Conservation (phyloP, 2,888 invertebrate genomes). For the Thymelicus sylvestris region DNA sequence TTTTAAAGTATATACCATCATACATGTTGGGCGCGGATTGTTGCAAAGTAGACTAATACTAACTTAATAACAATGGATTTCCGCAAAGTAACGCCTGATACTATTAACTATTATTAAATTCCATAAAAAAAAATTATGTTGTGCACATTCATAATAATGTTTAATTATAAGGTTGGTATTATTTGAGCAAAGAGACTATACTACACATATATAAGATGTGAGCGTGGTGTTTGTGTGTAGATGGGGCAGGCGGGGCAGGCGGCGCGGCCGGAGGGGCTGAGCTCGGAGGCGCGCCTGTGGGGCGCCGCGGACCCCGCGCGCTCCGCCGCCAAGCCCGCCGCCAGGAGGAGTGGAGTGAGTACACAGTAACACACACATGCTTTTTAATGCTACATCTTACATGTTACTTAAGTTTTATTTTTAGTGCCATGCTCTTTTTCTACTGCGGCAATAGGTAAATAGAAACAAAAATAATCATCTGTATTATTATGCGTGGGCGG, state of each 20-base stretch:
- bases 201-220: neutral
- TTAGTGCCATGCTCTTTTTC: too few species aligned
- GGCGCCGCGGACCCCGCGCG: slow-evolving; percentile 53
- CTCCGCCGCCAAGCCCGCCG: slow-evolving; percentile 50
- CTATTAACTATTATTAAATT: too few species aligned
- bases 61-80: too few species aligned
- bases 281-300: slow-evolving; percentile 75
- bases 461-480: too few species aligned
- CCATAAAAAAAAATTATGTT: too few species aligned
- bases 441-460: too few species aligned
- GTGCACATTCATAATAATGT: too few species aligned
- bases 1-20: too few species aligned
- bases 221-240: neutral
- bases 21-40: too few species aligned
- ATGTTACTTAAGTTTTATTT: neutral
- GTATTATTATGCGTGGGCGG: neutral
- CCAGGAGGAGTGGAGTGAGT: slow-evolving; percentile 36
- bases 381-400: neutral
- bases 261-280: slow-evolving; percentile 52
- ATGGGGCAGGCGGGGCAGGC: slow-evolving; percentile 36
- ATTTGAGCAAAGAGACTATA: neutral
- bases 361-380: slow-evolving; percentile 12
- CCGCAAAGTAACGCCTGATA: too few species aligned
- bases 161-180: neutral
- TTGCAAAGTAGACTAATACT: too few species aligned